A percentile compares a stretch with the other conserved stretches of the same genome.
Conservation (phyloP, 2,888 invertebrate genomes). For the Mongoloraphidia duomilia region DNA sequence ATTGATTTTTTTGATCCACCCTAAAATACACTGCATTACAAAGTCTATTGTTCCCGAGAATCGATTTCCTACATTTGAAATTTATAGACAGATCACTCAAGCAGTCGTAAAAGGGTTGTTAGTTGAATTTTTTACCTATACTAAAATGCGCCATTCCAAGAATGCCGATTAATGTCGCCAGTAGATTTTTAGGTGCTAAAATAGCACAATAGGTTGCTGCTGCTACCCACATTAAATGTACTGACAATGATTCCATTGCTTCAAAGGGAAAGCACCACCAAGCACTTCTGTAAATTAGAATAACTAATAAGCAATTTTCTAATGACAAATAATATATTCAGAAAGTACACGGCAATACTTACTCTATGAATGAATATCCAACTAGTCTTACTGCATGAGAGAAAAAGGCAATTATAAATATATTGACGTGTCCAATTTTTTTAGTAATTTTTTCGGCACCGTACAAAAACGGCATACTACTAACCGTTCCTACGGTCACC, state of each 20-base stretch:
- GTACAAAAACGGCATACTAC: slow-evolving; percentile 72
- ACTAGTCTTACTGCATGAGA: slow-evolving; percentile 69
- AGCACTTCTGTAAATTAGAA: slow-evolving; percentile 44
- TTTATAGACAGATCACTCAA: no score
- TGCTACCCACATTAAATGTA: slow-evolving; percentile 83
- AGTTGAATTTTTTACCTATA: slow-evolving; percentile 41
- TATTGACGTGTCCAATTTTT: slow-evolving; percentile 67
- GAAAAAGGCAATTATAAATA: slow-evolving; percentile 72
- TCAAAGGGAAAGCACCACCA: slow-evolving; percentile 86
- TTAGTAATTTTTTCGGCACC: slow-evolving; percentile 71
- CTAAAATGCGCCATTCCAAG: slow-evolving; percentile 82
- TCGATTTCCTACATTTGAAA: no score
- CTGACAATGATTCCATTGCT: slow-evolving; percentile 72
- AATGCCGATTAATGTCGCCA: slow-evolving; percentile 76
- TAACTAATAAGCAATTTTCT: not conserved
- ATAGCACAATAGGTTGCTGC: slow-evolving; percentile 78
- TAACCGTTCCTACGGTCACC: slow-evolving; percentile 69
- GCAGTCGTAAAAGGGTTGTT: not conserved
- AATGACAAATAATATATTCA: not conserved
- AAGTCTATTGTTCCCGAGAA: no score
- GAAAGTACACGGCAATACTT: slow-evolving; percentile 26
- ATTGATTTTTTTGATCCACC: no score
- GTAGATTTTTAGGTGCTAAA: slow-evolving; percentile 65
- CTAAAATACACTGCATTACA: no score
- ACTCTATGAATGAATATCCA: slow-evolving; percentile 77